phyloP scores from a whole-genome alignment of 2,113 vertebrate species.

The Rallus limicola region DNA sequence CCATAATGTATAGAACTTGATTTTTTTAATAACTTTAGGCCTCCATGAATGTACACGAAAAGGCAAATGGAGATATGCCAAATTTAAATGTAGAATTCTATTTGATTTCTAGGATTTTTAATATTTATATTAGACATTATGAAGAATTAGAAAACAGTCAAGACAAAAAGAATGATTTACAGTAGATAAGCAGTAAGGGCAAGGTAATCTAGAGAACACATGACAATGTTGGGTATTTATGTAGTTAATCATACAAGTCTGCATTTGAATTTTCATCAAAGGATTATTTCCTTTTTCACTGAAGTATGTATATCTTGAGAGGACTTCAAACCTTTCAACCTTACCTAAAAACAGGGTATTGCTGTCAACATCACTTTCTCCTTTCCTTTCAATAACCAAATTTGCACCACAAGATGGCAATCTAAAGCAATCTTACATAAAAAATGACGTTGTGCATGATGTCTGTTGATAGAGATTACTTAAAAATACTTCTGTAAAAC shows the following conservation, averaged over 20 bases:
- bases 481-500: constrained; percentile 1
- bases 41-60: background rate
- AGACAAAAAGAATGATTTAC: background rate
- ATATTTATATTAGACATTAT: background rate
- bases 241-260: background rate
- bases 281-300: background rate
- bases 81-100: background rate
- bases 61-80: background rate
- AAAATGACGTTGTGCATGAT: background rate
- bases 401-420: constrained; percentile 68
- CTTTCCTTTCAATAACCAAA: background rate
- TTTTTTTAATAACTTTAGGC: background rate
- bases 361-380: background rate
- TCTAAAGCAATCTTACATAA: constrained; percentile 41
- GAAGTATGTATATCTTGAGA: background rate
- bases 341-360: background rate
- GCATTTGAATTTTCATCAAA: background rate
- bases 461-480: constrained; percentile 7
- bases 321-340: background rate
- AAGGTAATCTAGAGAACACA: background rate
- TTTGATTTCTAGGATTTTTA: background rate
- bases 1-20: background rate
- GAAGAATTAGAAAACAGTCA: background rate
- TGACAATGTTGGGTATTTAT: background rate
- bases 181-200: background rate